phyloP scores from a whole-genome alignment of 2,888 invertebrate genomes.

The Machimus rusticus region DNA sequence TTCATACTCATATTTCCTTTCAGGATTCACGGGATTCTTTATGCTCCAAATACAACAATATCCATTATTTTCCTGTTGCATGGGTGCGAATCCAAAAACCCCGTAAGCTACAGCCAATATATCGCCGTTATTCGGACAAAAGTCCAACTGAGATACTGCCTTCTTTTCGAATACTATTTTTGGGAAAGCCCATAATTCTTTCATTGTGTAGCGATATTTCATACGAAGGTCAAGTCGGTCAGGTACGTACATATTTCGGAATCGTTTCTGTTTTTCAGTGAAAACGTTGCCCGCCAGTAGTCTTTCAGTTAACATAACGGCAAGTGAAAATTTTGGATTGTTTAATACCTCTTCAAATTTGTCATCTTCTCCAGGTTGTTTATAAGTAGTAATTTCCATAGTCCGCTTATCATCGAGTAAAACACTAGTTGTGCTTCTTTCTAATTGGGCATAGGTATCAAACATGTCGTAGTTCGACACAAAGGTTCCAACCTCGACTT shows the following conservation, averaged over 20 bases:
- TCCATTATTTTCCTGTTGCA: constrained; percentile 66
- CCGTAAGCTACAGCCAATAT: constrained; percentile 81
- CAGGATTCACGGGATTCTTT: constrained; percentile 81
- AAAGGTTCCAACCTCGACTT: constrained; percentile 69
- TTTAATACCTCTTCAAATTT: constrained; percentile 53
- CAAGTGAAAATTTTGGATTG: constrained; percentile 66
- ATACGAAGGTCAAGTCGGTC: constrained; percentile 71
- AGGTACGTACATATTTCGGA: constrained; percentile 70
- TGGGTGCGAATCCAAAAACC: constrained; percentile 67
- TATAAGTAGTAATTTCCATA: constrained; percentile 58
- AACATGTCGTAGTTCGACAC: constrained; percentile 82
- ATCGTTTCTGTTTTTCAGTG: constrained; percentile 73
- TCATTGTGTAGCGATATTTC: constrained; percentile 72
- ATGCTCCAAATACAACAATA: constrained; percentile 80
- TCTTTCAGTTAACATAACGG: constrained; percentile 73
- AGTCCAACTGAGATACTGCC: constrained; percentile 71
- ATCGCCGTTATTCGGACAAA: constrained; percentile 73
- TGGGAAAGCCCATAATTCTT: constrained; percentile 73
- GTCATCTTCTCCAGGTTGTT: constrained; percentile 54
- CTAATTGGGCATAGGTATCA: constrained; percentile 69
- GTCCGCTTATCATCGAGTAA: constrained; percentile 64
- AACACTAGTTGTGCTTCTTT: constrained; percentile 54
- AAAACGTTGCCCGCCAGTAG: constrained; percentile 75
- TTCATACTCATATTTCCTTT: constrained; percentile 71
- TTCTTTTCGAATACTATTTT: constrained; percentile 64